Percentiles rank a stretch among this genome's conserved stretches.
These are phyloP conservation scores for Acrobeloides nanus DNA, from an alignment of 2,888 invertebrate species.

Conservation along the genomic window DNA sequence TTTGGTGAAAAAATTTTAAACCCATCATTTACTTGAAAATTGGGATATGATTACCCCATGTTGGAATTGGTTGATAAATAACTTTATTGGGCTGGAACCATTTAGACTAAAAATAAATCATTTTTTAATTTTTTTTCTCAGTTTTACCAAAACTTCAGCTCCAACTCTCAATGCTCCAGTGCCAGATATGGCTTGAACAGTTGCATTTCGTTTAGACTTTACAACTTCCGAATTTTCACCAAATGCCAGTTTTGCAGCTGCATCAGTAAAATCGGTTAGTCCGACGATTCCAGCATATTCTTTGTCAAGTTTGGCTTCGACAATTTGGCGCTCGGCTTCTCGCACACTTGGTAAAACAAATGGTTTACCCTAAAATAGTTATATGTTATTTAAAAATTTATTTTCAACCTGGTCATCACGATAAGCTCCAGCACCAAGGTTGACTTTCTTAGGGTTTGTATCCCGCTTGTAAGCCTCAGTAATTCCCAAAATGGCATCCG, in stretches of 20 bases:
- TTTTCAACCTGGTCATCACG: conserved; percentile 74
- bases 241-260: conserved; percentile 78
- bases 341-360: conserved; percentile 80
- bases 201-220: conserved; percentile 54
- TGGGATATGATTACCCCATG: conserved; percentile 97
- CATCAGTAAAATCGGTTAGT: conserved; percentile 71
- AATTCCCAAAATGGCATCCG: conserved; percentile 74
- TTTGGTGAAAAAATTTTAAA: too few species aligned
- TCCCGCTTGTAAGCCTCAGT: conserved; percentile 84
- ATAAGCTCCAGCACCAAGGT: conserved; percentile 75
- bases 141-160: conserved; percentile 58
- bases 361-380: conserved; percentile 71
- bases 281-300: conserved; percentile 92
- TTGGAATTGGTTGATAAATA: conserved; percentile 77
- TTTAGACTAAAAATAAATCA: conserved; percentile 51
- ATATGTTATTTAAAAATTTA: too few species aligned
- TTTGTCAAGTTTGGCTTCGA: conserved; percentile 70
- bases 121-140: background rate
- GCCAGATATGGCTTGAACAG: conserved; percentile 81
- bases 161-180: conserved; percentile 93
- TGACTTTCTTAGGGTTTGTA: conserved; percentile 83
- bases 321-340: conserved; percentile 72
- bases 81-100: conserved; percentile 68
- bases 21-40: conserved; percentile 74
- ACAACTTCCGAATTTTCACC: conserved; percentile 63